Evolutionary conservation across 1,140 invertebrate species (phyloP).

Genomic region (Drosophila nigrodunni): DNA sequence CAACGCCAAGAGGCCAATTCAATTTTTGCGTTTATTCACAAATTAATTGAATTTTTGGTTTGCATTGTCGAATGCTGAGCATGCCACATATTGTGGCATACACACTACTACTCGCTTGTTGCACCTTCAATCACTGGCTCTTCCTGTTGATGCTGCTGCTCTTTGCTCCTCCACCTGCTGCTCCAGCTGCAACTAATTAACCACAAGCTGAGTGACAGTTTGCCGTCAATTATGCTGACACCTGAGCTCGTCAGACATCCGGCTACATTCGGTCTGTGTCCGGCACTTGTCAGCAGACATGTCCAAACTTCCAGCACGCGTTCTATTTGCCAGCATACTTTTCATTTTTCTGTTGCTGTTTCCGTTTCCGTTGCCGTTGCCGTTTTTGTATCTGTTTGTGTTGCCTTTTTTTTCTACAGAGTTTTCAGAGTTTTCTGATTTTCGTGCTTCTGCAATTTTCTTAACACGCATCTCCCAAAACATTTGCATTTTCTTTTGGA

Average conservation of each 20-base stretch:
- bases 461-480: slow-evolving; percentile 11
- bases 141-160: background rate
- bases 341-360: background rate
- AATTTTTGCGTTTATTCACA: slow-evolving; percentile 81
- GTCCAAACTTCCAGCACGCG: slow-evolving; percentile 1
- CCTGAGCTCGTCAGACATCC: slow-evolving; percentile 34
- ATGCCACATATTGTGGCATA: slow-evolving; percentile 20
- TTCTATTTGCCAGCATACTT: slow-evolving; percentile 3
- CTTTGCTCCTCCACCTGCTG: background rate
- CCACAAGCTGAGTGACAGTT: slow-evolving; percentile 62
- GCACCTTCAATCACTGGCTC: slow-evolving; percentile 16
- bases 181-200: slow-evolving; percentile 62
- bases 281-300: slow-evolving; percentile 9
- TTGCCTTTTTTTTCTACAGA: no score
- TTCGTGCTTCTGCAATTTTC: slow-evolving; percentile 31
- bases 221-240: slow-evolving; percentile 64
- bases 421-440: slow-evolving; percentile 7
- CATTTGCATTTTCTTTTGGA: slow-evolving; percentile 33
- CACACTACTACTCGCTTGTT: background rate
- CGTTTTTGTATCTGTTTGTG: background rate
- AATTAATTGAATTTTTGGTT: slow-evolving; percentile 79
- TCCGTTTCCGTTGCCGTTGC: background rate
- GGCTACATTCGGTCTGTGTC: background rate
- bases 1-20: slow-evolving; percentile 56
- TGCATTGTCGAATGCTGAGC: slow-evolving; percentile 50